Base-by-base conservation (phyloP, 2,888 invertebrate species). In the Trachelus iudaicus region DNA sequence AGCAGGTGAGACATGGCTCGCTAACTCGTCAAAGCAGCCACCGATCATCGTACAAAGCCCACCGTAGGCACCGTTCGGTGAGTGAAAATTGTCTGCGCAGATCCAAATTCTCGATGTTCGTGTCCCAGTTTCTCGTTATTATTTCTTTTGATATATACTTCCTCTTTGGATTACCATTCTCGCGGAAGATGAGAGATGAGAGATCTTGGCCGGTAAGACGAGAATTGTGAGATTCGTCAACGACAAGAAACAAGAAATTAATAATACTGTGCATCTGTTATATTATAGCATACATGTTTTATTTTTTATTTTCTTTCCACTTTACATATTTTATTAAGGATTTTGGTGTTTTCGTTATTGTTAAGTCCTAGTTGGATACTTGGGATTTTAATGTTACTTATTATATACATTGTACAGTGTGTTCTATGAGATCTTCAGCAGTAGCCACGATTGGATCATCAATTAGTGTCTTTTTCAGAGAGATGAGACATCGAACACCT, bases 1-100 rank as follows among this genome's bases (percentile, higher is more conserved):
- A 91, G 90, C 92, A 95, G 95, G 95, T 95, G 92, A 94, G 95
- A 92, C 95, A 95, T 92, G 95, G 94, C 91, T 95, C 95, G 90
- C 93, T 95, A 92, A 95, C 95, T 90, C 94, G 95, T 90, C 90
- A 90, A 88, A 91, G 90, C 89, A 91, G 89, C 87, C 94, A 94
- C 92, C 93, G 94, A 91, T 93, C 93, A 87, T 92, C 93, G 90
- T 93, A 93, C 92, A 94, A 94, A 93, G 94, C 94, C 87, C 95
- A 95, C 91, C 94, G 94, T 92, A 93, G 95, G 90, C 94, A 95
- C 92, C 93, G 94, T 92, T 95, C 95, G 92, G 95, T 95, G 94
- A 95, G 95, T 94, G 56, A 56, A 56, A 56, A 56, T 56, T 87
- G 82, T 56, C 56, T 56, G 56, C 56, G 56, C 56, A 56, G 56